phyloP scores from a whole-genome alignment of 2,113 vertebrate species.

The Malaclemys terrapin region DNA sequence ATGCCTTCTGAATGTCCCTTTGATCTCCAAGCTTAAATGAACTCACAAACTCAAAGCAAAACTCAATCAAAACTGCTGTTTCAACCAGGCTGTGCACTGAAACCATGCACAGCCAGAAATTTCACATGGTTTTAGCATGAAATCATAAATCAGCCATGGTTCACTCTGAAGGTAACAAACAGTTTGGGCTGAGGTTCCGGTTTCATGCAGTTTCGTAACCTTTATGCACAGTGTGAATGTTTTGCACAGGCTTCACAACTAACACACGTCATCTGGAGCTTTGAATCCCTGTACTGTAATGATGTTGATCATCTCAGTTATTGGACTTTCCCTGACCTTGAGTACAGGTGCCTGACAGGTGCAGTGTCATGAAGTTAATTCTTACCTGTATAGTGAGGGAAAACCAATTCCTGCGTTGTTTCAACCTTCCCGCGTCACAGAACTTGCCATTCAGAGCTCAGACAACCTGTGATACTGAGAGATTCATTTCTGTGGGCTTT shows the following conservation, averaged over 20 bases:
- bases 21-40: not conserved
- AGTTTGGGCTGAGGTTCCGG: fast-evolving
- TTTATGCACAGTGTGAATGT: fast-evolving
- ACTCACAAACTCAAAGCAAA: not conserved
- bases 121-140: fast-evolving
- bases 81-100: not conserved
- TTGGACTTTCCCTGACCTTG: not conserved
- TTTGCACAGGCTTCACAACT: fast-evolving
- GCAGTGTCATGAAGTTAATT: not conserved
- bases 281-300: not conserved
- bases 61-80: not conserved
- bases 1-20: not conserved
- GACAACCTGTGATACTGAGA: not conserved
- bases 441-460: not conserved
- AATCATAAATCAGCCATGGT: fast-evolving
- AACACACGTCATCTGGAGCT: not conserved
- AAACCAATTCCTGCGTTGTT: no score
- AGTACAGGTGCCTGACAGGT: not conserved
- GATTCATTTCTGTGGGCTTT: not conserved
- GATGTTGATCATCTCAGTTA: not conserved
- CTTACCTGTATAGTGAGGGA: no score
- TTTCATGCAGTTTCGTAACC: not conserved
- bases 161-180: fast-evolving
- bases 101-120: fast-evolving
- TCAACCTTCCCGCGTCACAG: no score